Conservation (phyloP, 2,888 invertebrate genomes). For the Phaonia tiefii region DNA sequence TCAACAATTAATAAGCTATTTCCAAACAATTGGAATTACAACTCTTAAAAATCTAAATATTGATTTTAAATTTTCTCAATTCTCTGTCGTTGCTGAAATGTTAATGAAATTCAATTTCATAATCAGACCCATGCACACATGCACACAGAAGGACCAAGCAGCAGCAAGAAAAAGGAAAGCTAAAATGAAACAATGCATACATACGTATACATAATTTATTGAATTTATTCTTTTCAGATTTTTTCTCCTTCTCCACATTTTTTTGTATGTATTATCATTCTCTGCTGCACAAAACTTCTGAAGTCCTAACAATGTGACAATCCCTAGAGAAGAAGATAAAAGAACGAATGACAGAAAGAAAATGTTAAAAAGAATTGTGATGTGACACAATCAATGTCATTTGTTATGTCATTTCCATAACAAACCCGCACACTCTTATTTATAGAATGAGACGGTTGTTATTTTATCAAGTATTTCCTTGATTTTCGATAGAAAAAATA, state of each 20-base stretch:
- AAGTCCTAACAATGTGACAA: conserved; percentile 57
- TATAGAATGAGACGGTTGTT: neutral
- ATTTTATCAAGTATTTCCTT: conserved; percentile 31
- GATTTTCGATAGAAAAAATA: conserved; percentile 41
- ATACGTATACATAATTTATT: conserved; percentile 50
- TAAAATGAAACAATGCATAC: conserved; percentile 22
- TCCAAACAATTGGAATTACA: too few species aligned
- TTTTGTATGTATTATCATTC: too few species aligned
- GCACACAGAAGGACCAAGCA: neutral
- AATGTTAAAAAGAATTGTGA: conserved; percentile 31
- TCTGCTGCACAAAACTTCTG: conserved; percentile 30
- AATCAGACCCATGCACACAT: too few species aligned
- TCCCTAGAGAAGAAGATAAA: conserved; percentile 36
- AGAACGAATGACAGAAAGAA: conserved; percentile 18
- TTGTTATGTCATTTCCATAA: conserved; percentile 60
- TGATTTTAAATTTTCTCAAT: too few species aligned
- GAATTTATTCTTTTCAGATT: too few species aligned
- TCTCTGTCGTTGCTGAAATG: too few species aligned
- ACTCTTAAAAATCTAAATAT: too few species aligned
- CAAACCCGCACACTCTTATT: neutral
- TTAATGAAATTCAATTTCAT: conserved; percentile 9
- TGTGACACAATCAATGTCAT: conserved; percentile 69
- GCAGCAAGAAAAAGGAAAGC: too few species aligned
- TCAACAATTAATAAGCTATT: too few species aligned
- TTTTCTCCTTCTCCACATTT: too few species aligned